These are phyloP conservation scores for Pandemis corylana DNA, from an alignment of 2,888 invertebrate species.

Conservation along the genomic window DNA sequence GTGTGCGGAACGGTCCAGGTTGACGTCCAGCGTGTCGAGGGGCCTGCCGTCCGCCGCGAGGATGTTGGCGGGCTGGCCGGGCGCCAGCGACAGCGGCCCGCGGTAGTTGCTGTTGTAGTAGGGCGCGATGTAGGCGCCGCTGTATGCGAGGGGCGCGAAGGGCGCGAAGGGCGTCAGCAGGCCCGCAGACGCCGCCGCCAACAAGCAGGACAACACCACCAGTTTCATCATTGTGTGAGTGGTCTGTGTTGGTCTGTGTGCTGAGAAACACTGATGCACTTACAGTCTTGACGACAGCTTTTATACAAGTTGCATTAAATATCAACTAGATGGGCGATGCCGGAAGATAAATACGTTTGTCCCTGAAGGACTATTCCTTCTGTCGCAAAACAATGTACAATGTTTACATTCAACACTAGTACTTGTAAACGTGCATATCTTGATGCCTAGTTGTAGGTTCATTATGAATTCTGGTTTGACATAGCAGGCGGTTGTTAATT, in stretches of 20 bases:
- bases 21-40: conserved; percentile 76
- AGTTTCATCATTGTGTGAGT: conserved; percentile 77
- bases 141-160: conserved; percentile 51
- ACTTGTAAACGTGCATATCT: no score
- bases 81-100: conserved; percentile 70
- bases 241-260: conserved; percentile 73
- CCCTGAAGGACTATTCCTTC: conserved; percentile 73
- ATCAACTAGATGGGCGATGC: conserved; percentile 66
- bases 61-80: conserved; percentile 76
- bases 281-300: conserved; percentile 61
- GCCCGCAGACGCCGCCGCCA: conserved; percentile 83
- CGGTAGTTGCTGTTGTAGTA: conserved; percentile 61
- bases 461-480: no score
- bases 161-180: conserved; percentile 55
- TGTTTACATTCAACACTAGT: no score
- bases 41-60: conserved; percentile 75
- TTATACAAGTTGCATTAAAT: conserved; percentile 60
- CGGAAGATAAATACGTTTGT: conserved; percentile 55
- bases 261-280: conserved; percentile 70
- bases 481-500: no score
- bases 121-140: conserved; percentile 56
- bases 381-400: conserved; percentile 54
- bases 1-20: conserved; percentile 74
- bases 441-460: no score
- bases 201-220: conserved; percentile 85